A percentile compares a stretch with the other conserved stretches of the same genome.
Evolutionary conservation across 2,888 invertebrate genomes (phyloP).

Genomic region (Plebejus argus): DNA sequence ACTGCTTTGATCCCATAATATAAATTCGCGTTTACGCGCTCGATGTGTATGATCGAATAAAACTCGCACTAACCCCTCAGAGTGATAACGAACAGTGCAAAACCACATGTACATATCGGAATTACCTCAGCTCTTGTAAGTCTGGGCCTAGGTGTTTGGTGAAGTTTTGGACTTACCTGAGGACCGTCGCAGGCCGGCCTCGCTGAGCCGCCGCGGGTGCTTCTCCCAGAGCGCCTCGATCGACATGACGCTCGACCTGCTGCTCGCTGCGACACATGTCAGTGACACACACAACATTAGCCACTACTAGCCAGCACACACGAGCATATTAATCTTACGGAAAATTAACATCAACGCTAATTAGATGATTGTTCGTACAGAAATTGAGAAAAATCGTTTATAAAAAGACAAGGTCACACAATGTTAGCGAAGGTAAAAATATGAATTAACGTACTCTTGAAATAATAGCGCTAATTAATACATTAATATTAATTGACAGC

Average conservation of each 20-base stretch:
- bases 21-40: too few species aligned
- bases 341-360: conserved; percentile 32
- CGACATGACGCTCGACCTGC: conserved; percentile 82
- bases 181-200: conserved; percentile 87
- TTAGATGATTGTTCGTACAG: conserved; percentile 11
- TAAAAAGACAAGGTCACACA: conserved; percentile 21
- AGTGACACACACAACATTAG: conserved; percentile 76
- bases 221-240: conserved; percentile 88
- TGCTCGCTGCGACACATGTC: conserved; percentile 76
- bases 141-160: background rate
- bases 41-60: too few species aligned
- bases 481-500: conserved; percentile 44
- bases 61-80: too few species aligned
- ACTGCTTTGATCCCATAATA: too few species aligned
- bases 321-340: conserved; percentile 43
- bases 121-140: background rate
- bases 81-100: conserved; percentile 20
- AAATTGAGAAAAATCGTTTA: background rate
- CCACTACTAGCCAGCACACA: conserved; percentile 62
- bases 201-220: conserved; percentile 86
- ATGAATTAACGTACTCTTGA: conserved; percentile 56
- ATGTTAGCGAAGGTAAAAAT: conserved; percentile 50
- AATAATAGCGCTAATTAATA: conserved; percentile 69
- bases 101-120: background rate
- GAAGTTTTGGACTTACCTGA: conserved; percentile 82